These are phyloP conservation scores for Coptotermes formosanus DNA, from an alignment of 1,140 invertebrate species.

Conservation along the genomic window DNA sequence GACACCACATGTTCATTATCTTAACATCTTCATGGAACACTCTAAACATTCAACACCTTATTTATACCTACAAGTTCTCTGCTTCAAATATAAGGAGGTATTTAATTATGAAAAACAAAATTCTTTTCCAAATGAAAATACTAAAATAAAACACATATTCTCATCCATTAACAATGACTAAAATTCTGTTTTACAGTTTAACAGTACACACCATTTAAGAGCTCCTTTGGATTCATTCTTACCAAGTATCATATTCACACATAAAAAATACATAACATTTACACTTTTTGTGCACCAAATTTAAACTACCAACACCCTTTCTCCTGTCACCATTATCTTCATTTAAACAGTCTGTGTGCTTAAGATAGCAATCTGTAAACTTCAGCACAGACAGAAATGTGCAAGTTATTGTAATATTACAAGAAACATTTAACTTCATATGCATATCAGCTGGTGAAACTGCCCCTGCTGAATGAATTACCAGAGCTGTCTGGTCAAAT, in stretches of 20 bases:
- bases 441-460: not conserved
- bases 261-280: constrained; percentile 1
- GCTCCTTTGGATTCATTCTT: not conserved
- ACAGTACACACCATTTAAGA: not conserved
- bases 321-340: not conserved
- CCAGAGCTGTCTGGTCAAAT: not conserved
- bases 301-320: not conserved
- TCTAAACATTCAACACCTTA: no score
- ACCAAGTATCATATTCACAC: not conserved
- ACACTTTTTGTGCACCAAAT: constrained; percentile 5
- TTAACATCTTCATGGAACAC: no score
- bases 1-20: no score
- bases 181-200: not conserved
- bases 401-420: not conserved
- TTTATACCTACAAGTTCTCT: no score
- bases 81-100: no score
- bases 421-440: not conserved
- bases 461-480: not conserved
- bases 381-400: not conserved
- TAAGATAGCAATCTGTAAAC: not conserved
- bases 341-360: not conserved
- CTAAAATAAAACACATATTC: not conserved
- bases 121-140: no score
- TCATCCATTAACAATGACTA: not conserved
- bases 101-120: no score